phyloP scores from a whole-genome alignment of 2,113 vertebrate genomes.

The Apaloderma vittatum region DNA sequence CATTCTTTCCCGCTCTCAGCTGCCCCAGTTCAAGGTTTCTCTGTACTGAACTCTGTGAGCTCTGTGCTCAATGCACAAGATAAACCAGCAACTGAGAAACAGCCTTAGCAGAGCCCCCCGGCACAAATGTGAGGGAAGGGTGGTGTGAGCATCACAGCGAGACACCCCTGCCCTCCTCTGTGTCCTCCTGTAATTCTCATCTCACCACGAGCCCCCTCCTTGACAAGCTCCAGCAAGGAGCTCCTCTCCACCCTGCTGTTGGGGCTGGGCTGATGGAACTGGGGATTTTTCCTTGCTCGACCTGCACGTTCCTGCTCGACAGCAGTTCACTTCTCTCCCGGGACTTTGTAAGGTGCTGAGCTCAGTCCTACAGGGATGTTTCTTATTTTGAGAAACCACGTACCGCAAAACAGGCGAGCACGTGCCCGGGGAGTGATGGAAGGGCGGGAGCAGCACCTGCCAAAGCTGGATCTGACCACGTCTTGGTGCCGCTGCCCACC shows the following conservation, averaged over 20 bases:
- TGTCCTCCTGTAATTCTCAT: background rate
- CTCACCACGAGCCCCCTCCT: background rate
- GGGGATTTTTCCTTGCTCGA: background rate
- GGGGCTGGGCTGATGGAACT: rapidly evolving
- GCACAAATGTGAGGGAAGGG: background rate
- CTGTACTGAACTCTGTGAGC: rapidly evolving
- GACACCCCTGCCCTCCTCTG: rapidly evolving
- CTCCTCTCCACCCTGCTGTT: background rate
- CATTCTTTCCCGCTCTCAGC: background rate
- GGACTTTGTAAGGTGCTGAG: background rate
- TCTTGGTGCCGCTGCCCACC: background rate
- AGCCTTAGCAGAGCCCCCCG: background rate
- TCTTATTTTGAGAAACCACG: background rate
- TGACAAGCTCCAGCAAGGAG: no score
- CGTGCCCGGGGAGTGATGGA: rapidly evolving
- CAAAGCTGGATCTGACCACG: background rate
- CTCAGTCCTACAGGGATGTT: background rate
- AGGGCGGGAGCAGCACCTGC: background rate
- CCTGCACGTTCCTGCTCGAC: rapidly evolving
- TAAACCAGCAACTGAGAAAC: background rate
- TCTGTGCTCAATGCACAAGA: rapidly evolving
- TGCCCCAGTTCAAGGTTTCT: background rate
- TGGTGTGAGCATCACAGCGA: background rate
- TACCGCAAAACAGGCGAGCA: background rate
- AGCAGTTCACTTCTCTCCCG: rapidly evolving